These are phyloP conservation scores for Hyperoodon ampullatus DNA, from an alignment of 2,113 vertebrate genomes.

Conservation along the genomic window DNA sequence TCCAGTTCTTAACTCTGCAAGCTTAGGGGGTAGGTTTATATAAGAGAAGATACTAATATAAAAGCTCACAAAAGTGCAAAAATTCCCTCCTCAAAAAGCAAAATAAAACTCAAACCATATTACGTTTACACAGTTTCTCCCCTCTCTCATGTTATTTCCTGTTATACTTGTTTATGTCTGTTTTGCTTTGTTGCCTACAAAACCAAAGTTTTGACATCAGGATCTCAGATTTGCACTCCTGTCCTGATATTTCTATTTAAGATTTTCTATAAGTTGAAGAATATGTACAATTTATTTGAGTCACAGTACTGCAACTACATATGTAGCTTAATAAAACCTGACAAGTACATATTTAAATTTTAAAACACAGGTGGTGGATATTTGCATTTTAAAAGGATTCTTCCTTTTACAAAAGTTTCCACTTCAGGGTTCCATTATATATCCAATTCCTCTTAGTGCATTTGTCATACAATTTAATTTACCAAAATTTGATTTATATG, in stretches of 20 bases:
- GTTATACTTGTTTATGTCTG: background rate
- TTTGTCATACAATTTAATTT: conserved; percentile 65
- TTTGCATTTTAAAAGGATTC: conserved; percentile 76
- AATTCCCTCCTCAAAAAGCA: background rate
- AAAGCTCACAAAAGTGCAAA: conserved; percentile 10
- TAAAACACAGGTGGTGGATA: conserved; percentile 68
- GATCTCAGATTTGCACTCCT: background rate
- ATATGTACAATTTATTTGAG: conserved; percentile 21
- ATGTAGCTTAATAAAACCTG: conserved; percentile 65
- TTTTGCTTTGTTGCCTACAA: conserved; percentile 19
- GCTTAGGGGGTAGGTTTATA: background rate
- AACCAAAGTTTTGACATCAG: background rate
- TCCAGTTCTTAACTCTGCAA: conserved; percentile 2
- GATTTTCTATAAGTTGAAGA: conserved; percentile 32
- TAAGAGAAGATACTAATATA: background rate
- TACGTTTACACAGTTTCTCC: background rate
- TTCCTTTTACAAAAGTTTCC: conserved; percentile 55
- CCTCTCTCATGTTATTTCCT: background rate
- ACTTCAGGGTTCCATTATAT: conserved; percentile 62
- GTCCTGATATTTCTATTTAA: background rate
- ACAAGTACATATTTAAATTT: conserved; percentile 65
- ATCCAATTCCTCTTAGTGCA: conserved; percentile 48
- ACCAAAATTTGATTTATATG: conserved; percentile 66
- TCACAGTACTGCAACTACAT: conserved; percentile 13
- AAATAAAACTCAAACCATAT: background rate